Evolutionary conservation across 2,888 invertebrate species (phyloP).

Genomic region (Schizaphis graminum): DNA sequence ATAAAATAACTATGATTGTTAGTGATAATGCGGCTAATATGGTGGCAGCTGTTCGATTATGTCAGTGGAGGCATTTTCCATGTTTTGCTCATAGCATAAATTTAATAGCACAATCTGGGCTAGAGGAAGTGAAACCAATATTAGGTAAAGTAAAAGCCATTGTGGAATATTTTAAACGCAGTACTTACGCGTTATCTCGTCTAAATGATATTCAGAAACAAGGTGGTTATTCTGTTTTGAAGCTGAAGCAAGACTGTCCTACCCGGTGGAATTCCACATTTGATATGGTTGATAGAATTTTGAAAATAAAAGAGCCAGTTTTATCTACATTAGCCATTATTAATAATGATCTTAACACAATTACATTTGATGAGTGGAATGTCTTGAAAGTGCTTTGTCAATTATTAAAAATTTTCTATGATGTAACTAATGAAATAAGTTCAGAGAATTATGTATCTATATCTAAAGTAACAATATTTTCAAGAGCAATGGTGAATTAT

Average conservation of each 20-base stretch:
- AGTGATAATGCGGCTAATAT: conserved; percentile 47
- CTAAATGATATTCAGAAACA: conserved; percentile 41
- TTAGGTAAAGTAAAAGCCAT: conserved; percentile 37
- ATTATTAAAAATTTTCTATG: too few relatives aligned
- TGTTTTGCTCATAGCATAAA: conserved; percentile 43
- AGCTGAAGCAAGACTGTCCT: conserved; percentile 19
- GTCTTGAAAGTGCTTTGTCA: too few relatives aligned
- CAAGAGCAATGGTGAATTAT: too few relatives aligned
- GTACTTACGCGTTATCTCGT: background rate
- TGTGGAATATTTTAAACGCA: conserved; percentile 41
- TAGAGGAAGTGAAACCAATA: conserved; percentile 14
- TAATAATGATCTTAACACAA: too few relatives aligned
- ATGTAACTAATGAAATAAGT: too few relatives aligned
- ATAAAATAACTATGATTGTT: conserved; percentile 22
- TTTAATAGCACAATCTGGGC: conserved; percentile 18
- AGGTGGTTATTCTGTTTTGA: conserved; percentile 20
- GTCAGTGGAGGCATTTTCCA: conserved; percentile 36
- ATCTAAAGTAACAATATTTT: too few relatives aligned
- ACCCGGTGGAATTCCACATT: background rate
- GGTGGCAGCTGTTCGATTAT: conserved; percentile 9
- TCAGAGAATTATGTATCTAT: too few relatives aligned
- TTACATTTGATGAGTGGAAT: too few relatives aligned
- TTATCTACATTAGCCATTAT: too few relatives aligned
- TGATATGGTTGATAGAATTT: background rate
- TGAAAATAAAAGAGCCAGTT: background rate